phyloP scores from a whole-genome alignment of 2,888 invertebrate genomes.

The Cyaniris semiargus region DNA sequence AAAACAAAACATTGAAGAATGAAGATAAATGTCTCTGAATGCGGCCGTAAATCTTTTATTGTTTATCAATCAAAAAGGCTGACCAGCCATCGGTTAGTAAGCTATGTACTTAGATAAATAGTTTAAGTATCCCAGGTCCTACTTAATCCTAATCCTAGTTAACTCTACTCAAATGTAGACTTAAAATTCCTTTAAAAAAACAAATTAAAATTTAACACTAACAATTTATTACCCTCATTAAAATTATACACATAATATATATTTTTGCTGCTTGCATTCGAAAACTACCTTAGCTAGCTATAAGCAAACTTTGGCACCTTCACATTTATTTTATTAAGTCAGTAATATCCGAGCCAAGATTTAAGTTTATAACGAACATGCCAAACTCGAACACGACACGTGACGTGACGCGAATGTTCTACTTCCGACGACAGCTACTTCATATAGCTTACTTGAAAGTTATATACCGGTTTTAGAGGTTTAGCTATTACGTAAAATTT shows the following conservation, averaged over 20 bases:
- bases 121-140: no score
- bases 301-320: constrained; percentile 5
- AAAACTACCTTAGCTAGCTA: neutral
- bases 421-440: neutral
- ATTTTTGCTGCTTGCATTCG: neutral
- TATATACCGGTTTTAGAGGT: neutral
- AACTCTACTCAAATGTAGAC: no score
- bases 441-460: neutral
- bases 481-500: neutral
- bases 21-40: no score
- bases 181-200: no score
- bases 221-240: neutral
- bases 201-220: neutral
- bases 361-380: constrained; percentile 21
- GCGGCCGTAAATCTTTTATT: no score
- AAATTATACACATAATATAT: neutral
- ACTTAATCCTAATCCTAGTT: no score
- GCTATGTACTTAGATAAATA: no score
- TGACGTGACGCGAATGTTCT: neutral
- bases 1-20: no score
- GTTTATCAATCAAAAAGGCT: no score
- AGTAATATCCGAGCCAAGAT: neutral
- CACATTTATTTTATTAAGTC: neutral
- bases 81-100: no score
- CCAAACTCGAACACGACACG: neutral